Evolutionary conservation across 2,888 invertebrate species (phyloP), one percentile per base, ranked within the genome.

Genomic region (Ennomos erosarius): DNA sequence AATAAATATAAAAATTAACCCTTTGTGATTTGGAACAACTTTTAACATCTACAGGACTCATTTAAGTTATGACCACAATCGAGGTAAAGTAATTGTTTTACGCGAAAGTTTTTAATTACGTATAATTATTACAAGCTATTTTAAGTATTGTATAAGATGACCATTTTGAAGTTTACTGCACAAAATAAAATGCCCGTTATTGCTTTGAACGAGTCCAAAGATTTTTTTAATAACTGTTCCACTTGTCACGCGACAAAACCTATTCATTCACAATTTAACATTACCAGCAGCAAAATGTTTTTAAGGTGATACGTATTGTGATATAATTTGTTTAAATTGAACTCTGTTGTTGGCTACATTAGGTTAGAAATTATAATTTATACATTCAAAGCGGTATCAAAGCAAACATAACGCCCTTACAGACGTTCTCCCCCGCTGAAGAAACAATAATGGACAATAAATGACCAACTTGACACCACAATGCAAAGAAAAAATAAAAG

Each of bases 381-480:
- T 65, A 57, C 43, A 76, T 75, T 71, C 67, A 66, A 76, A 75
- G 74, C 73, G 73, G 74, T 78, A 82, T 85, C 80, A 85, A 87
- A 85, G 84, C 85, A 87, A 90, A 90, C 77, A 90, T 82, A 81
- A 90, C 90, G 86, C 89, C 89, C 88, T 78, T 75, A 67, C 73
- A 80, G 70, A 67, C 63, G 44, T 64, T 76, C 83, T 79, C 82
- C 81, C 81, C 81, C 67, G 79, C 79, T 61, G 83, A 76, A 77
- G 82, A 90, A 84, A 89, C 87, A 89, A 88, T 88, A 84, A 88
- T 88, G 74, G 72, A 66, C 75, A 85, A 86, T 88, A 87, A 90
- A 91, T 90, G 85, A 88, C 76, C 84, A 82, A 82, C 85, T 87
- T 79, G 73, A 82, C 78, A 65, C 86, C 86, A 90, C 89, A 90